Evolutionary conservation across 2,888 invertebrate genomes (phyloP), one percentile per base, ranked within the genome.

Genomic region (Toxonevra muliebris): DNA sequence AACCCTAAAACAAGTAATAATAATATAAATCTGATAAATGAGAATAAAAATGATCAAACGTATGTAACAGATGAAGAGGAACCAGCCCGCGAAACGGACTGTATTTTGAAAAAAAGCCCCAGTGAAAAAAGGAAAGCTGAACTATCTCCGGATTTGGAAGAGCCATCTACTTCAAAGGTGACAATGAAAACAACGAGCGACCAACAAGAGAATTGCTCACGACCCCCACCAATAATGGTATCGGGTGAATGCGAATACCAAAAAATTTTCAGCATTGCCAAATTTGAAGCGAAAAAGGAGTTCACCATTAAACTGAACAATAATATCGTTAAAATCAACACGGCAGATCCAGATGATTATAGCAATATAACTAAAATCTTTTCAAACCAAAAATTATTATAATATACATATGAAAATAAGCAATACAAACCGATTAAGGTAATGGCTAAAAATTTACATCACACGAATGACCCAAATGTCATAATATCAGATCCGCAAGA

Each of bases 321-420:
- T 42, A 62, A 53, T 41, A 17, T n/a, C 15, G 15, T 43, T 17
- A 62, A 50, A 62, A 53, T 62, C 11, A 62, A 40, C 17, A 41
- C 19, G 13, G 1, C 15, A 2, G 45, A 42, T 48, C 13, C 7
- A 12, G 15, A 20, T 12, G 66, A 66, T 19, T 61, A 61, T 17
- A 53, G 66, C 53, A 19, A 12, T 13, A n/a, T 67, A 15, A 62
- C 66, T 17, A 62, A 20, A 50, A 9, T 17, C 11, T 62, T 67
- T 40, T 45, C 43, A 10, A 62, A 7, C 3, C 1, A 8, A 20
- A 40, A 67, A 5, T 43, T 62, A 8, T 48, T 54, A 2, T 62
- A 42, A 62, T 54, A 67, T 52, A 20, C 50, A 3, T 67, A 62
- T 42, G 52, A 67, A 62, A 42, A 67, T 57, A 67, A 57, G 19